Conservation (phyloP, 1,140 invertebrate genomes). For the Scaptodrosophila lebanonensis region DNA sequence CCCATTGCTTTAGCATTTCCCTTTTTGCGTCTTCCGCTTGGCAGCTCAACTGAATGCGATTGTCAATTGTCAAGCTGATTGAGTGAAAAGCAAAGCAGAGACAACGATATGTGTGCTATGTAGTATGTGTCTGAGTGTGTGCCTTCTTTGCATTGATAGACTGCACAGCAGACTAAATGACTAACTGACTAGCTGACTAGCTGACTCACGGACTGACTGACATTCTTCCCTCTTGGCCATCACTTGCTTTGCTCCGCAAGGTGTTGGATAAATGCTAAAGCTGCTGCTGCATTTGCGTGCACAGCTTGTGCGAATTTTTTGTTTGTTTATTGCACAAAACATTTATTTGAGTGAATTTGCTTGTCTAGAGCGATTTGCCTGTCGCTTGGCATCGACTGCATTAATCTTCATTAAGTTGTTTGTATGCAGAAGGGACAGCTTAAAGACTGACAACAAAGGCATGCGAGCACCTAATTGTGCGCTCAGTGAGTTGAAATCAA, state of each 20-base stretch:
- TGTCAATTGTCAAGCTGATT: constrained; percentile 67
- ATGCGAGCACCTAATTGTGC: too few relatives aligned
- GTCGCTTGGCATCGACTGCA: constrained; percentile 23
- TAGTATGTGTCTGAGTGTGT: constrained; percentile 15
- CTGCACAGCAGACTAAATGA: constrained; percentile 21
- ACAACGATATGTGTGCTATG: neutral
- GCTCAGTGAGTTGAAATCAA: too few relatives aligned
- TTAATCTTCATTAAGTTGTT: constrained; percentile 64
- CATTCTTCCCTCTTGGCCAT: constrained; percentile 22
- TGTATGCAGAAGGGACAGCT: too few relatives aligned
- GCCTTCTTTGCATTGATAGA: constrained; percentile 32
- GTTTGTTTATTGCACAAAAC: constrained; percentile 6
- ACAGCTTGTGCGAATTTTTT: constrained; percentile 34
- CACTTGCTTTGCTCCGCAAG: constrained; percentile 31
- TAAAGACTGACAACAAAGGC: too few relatives aligned
- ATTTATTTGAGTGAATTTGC: constrained; percentile 25
- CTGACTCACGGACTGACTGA: constrained; percentile 16
- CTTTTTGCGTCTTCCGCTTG: constrained; percentile 42
- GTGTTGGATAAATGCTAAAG: constrained; percentile 61
- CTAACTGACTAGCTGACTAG: constrained; percentile 25
- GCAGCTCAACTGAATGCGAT: constrained; percentile 29
- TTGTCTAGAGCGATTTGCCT: constrained; percentile 10
- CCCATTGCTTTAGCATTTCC: too few relatives aligned
- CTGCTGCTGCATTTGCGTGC: constrained; percentile 31
- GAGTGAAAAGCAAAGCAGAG: constrained; percentile 51